Evolutionary conservation across 1,140 invertebrate genomes (phyloP), one percentile per base, ranked within the genome.

Genomic region (Chymomyza costata): DNA sequence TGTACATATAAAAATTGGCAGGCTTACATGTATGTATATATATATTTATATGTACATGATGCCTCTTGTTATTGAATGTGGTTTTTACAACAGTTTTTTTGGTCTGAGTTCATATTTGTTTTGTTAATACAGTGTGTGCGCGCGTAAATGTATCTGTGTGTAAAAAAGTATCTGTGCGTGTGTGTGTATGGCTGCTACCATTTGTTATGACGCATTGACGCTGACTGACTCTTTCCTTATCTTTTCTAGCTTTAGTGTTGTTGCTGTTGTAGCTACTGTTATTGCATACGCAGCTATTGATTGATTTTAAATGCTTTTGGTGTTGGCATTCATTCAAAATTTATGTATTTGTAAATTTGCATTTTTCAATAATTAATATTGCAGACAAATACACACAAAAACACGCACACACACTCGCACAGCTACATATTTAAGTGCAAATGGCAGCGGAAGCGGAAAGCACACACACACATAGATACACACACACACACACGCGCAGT

Each of bases 241-340:
- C n/a, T n/a, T n/a, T 19, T 18, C 6, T 25, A 18, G 38, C 31
- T 30, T 18, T 18, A 7, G 28, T 43, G 17, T 34, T 51, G 49
- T 25, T 16, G 13, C 19, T 44, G 38, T 50, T 40, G 59, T 49
- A 53, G 38, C 41, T 37, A 30, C 45, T 19, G 25, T n/a, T 16
- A 37, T 21, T 14, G 49, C 21, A 5, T 8, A 8, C 8, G 21
- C 21, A 25, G 21, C 21, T 52, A 70, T 65, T 69, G 71, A 76
- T 76, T 76, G 70, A 78, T 76, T 76, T 78, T 70, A 78, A 70
- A 78, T 66, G 71, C 56, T 62, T 65, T 78, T 65, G 70, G 70
- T 76, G 70, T 76, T 70, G 70, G 57, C 62, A 66, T 51, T 62
- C 65, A 76, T 78, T 66, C 39, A 59, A 66, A 76, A 76, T 76